These are phyloP conservation scores for Calidris pygmaea DNA, from an alignment of 2,113 vertebrate genomes.

Conservation along the genomic window DNA sequence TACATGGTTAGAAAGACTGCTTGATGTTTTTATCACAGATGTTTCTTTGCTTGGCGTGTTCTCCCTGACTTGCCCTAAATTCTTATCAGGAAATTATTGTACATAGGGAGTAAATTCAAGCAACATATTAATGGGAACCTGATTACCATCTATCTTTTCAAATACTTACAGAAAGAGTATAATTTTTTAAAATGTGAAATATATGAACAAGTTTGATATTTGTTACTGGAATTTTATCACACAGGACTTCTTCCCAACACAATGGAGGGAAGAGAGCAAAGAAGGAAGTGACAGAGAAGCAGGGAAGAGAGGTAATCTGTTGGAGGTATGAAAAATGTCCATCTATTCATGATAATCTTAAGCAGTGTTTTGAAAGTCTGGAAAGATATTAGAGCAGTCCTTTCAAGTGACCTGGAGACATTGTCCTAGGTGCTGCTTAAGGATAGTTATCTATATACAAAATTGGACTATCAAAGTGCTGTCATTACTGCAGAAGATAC, in stretches of 20 bases:
- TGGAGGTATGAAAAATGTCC: not conserved
- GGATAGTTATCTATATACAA: not conserved
- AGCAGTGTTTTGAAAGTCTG: not conserved
- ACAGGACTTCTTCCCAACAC: not conserved
- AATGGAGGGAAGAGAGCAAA: not conserved
- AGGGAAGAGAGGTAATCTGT: not conserved
- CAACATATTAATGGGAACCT: not conserved
- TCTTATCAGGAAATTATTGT: slow-evolving; percentile 8
- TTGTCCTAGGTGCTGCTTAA: not conserved
- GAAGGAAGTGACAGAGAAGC: not conserved
- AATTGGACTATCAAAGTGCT: not conserved
- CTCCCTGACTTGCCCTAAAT: slow-evolving; percentile 33
- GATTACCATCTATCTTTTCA: not conserved
- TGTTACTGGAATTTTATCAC: not conserved
- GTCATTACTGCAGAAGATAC: not conserved
- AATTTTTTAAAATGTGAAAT: not conserved
- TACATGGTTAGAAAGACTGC: slow-evolving; percentile 46
- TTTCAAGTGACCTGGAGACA: not conserved
- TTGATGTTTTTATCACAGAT: slow-evolving; percentile 61
- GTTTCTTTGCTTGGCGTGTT: slow-evolving; percentile 42
- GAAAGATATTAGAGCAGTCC: not conserved
- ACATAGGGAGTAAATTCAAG: not conserved
- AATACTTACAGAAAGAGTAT: not conserved
- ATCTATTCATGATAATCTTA: not conserved
- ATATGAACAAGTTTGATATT: not conserved